phyloP scores from a whole-genome alignment of 2,113 vertebrate genomes.

The Antechinus stuartii region DNA sequence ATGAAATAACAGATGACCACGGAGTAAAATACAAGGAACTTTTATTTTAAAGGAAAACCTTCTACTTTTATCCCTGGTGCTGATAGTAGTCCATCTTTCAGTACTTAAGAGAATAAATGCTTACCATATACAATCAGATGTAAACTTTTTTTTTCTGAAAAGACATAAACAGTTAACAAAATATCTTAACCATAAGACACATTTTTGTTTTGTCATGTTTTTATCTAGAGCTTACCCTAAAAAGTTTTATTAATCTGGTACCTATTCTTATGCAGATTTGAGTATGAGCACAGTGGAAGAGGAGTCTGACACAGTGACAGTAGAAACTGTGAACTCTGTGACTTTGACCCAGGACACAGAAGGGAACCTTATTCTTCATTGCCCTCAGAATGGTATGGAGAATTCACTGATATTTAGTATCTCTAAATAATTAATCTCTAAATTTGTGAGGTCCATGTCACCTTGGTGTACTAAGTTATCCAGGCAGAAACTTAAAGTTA shows the following conservation, averaged over 20 bases:
- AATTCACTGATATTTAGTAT: conserved; percentile 29
- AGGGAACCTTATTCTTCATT: conserved; percentile 96
- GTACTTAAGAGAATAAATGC: not conserved
- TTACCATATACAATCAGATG: not conserved
- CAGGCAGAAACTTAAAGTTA: not conserved
- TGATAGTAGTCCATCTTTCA: not conserved
- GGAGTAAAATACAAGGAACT: not conserved
- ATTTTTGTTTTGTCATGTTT: not conserved
- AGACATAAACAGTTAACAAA: not conserved
- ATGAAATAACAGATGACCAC: not conserved
- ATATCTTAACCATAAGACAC: not conserved
- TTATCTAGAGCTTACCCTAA: not conserved
- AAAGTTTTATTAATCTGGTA: conserved; percentile 57
- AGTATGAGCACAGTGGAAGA: conserved; percentile 96
- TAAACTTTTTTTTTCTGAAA: conserved; percentile 22
- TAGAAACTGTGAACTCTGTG: conserved; percentile 93
- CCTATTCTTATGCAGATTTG: conserved; percentile 83
- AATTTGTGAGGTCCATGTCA: not conserved
- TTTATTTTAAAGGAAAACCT: not conserved
- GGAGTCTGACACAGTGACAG: conserved; percentile 89
- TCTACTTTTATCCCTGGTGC: not conserved
- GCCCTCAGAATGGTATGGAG: conserved; percentile 89
- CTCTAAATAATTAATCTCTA: not conserved
- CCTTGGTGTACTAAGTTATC: not conserved
- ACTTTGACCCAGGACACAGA: conserved; percentile 95